Conservation (phyloP, 2,888 invertebrate genomes). For the Philaethria dido region DNA sequence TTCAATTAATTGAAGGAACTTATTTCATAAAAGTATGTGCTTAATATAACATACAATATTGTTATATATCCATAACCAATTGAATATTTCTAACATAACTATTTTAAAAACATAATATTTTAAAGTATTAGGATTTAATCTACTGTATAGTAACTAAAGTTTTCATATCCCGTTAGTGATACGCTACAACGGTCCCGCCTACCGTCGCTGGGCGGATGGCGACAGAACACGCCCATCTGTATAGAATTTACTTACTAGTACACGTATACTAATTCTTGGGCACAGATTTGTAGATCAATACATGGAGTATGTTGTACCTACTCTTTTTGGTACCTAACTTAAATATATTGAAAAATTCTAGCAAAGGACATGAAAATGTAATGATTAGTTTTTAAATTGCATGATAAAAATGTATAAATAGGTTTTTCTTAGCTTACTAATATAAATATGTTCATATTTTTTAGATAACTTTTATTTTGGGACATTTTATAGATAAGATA, state of each 20-base stretch:
- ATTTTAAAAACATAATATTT: background rate
- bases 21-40: background rate
- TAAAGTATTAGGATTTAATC: slow-evolving; percentile 21
- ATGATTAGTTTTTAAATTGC: background rate
- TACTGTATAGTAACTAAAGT: slow-evolving; percentile 26
- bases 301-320: background rate
- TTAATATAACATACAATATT: too few relatives aligned
- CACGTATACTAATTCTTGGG: slow-evolving; percentile 24
- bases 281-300: slow-evolving; percentile 23
- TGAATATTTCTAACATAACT: too few relatives aligned
- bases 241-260: slow-evolving; percentile 42
- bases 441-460: too few relatives aligned
- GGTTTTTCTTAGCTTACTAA: background rate
- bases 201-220: slow-evolving; percentile 68
- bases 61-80: too few relatives aligned
- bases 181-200: slow-evolving; percentile 57
- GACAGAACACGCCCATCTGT: slow-evolving; percentile 69
- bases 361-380: background rate
- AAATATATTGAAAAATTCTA: background rate
- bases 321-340: background rate
- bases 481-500: too few relatives aligned
- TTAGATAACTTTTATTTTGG: too few relatives aligned
- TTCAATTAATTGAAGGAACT: too few relatives aligned
- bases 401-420: background rate
- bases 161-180: slow-evolving; percentile 40